phyloP scores from a whole-genome alignment of 37 sponge, comb jelly and placozoan species.

The Aplysina aerophoba region DNA sequence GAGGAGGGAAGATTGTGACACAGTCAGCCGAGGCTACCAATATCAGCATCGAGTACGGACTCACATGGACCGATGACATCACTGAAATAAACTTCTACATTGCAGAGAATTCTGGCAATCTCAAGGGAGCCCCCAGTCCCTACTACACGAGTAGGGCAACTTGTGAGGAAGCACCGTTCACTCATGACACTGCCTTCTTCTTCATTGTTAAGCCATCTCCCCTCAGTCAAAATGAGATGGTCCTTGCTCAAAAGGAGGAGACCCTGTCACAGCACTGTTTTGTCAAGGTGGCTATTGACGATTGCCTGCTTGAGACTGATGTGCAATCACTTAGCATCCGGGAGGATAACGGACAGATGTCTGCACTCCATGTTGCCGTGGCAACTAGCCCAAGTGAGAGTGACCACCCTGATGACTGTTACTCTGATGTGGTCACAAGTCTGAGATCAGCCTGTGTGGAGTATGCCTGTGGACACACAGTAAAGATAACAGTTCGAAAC shows the following conservation, averaged over 20 bases:
- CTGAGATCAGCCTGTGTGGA: constrained; percentile 15
- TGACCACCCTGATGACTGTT: not conserved
- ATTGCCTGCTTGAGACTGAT: constrained; percentile 17
- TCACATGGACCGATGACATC: not conserved
- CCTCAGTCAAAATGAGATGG: not conserved
- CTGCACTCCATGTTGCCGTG: not conserved
- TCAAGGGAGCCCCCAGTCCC: not conserved
- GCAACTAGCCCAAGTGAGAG: not conserved
- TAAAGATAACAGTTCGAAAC: constrained; percentile 18
- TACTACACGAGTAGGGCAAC: constrained; percentile 1
- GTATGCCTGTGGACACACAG: not conserved
- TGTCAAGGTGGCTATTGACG: constrained; percentile 25
- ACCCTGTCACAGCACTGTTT: not conserved
- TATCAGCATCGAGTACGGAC: constrained; percentile 10
- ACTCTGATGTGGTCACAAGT: constrained; percentile 4
- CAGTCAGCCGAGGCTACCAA: constrained; percentile 22
- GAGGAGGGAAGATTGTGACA: constrained; percentile 16
- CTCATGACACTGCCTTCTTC: constrained; percentile 23
- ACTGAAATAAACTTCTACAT: constrained; percentile 7
- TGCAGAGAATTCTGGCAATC: not conserved
- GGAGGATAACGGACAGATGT: not conserved
- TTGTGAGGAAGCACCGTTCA: not conserved
- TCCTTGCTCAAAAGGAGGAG: not conserved
- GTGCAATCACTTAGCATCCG: constrained; percentile 3
- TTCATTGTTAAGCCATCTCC: constrained; percentile 14